Evolutionary conservation across 2,797 vertebrate genomes (phyloP).

Genomic region (Eleutherodactylus coqui): DNA sequence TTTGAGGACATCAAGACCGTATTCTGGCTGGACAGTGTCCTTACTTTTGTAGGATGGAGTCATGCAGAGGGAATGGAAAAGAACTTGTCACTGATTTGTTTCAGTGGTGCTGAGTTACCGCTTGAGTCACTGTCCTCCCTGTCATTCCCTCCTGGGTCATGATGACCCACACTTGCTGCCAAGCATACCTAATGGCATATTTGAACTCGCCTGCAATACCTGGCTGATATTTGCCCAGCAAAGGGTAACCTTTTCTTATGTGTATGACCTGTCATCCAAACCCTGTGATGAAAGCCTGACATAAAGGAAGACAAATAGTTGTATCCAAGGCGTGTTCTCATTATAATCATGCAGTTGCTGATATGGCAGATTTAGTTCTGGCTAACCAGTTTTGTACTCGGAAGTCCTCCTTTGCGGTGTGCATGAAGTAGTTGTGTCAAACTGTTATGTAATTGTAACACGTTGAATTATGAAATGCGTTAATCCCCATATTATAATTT

Average conservation of each 20-base stretch:
- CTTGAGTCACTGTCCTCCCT: not conserved
- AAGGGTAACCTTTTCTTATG: not conserved
- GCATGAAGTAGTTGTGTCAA: too few species aligned
- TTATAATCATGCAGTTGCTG: not conserved
- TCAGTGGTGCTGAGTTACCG: not conserved
- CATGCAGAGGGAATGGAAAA: not conserved
- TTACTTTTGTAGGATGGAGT: not conserved
- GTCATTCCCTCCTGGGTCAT: conserved; percentile 18
- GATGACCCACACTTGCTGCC: conserved; percentile 4
- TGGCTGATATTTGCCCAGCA: not conserved
- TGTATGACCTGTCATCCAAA: not conserved
- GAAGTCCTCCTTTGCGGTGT: not conserved
- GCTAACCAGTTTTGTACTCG: not conserved
- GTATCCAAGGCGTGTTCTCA: not conserved
- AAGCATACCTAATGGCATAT: not conserved
- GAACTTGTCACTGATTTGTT: not conserved
- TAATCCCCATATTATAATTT: not conserved
- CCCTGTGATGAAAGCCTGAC: not conserved
- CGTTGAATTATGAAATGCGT: not conserved
- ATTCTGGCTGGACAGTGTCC: too few species aligned
- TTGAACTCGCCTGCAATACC: not conserved
- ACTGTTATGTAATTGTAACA: not conserved
- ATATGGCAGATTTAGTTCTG: not conserved
- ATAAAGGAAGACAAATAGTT: not conserved
- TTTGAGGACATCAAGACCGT: too few species aligned